A percentile compares a stretch with the other conserved stretches of the same genome.
These are phyloP conservation scores for Caranx ignobilis DNA, from an alignment of 2,113 vertebrate genomes.

Conservation along the genomic window DNA sequence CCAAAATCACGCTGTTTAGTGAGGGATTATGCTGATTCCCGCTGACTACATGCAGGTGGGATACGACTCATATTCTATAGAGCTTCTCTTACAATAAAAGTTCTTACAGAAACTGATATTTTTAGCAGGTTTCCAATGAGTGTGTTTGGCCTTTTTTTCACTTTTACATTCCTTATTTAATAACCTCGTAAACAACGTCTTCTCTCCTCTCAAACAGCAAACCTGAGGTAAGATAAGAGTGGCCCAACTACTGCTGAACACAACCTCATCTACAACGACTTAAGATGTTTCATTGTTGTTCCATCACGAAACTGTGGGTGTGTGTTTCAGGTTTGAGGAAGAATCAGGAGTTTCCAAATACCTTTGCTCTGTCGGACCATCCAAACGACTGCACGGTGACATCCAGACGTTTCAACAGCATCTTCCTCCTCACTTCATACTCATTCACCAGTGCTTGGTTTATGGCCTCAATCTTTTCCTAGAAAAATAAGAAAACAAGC, in stretches of 20 bases:
- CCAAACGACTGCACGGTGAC: constrained; percentile 98
- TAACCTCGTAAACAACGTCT: not conserved
- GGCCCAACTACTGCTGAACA: not conserved
- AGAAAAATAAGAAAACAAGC: constrained; percentile 33
- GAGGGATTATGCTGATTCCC: no score
- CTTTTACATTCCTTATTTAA: no score
- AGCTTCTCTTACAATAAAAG: no score
- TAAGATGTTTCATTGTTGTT: not conserved
- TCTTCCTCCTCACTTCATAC: constrained; percentile 96
- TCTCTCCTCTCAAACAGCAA: not conserved
- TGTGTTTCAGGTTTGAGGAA: not conserved
- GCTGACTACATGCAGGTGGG: no score
- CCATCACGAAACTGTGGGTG: not conserved
- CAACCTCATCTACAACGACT: not conserved
- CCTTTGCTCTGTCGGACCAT: constrained; percentile 98
- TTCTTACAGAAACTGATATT: no score
- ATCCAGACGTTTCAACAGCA: constrained; percentile 96
- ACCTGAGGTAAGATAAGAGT: not conserved
- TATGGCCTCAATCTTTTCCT: constrained; percentile 98
- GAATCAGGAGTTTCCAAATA: constrained; percentile 61
- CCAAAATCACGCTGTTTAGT: no score
- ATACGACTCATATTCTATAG: no score
- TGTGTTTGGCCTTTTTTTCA: no score
- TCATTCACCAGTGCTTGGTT: constrained; percentile 97
- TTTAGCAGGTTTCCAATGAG: no score